Conservation (phyloP, 2,113 vertebrate species). For the Lepus europaeus region DNA sequence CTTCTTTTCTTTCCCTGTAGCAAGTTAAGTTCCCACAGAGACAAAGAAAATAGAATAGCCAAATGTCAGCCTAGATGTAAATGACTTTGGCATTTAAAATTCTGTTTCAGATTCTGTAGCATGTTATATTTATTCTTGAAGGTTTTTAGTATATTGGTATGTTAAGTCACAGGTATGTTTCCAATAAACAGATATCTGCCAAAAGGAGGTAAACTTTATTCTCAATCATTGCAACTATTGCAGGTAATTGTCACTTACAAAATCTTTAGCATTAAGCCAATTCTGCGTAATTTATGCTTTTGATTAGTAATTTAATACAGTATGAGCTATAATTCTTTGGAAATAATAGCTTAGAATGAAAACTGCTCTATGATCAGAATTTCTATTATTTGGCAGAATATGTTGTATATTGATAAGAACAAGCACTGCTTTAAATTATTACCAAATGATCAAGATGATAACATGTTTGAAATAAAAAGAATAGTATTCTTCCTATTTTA, state of each 20-base stretch:
- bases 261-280: neutral
- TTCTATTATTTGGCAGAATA: neutral
- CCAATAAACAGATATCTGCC: neutral
- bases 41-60: conserved; percentile 56
- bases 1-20: neutral
- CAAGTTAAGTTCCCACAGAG: neutral
- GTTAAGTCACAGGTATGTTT: conserved; percentile 30
- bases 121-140: neutral
- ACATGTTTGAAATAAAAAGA: neutral
- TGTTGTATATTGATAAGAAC: neutral
- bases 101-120: conserved; percentile 9
- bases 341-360: conserved; percentile 39
- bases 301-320: neutral
- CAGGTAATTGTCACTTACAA: conserved; percentile 37
- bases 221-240: neutral
- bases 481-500: neutral
- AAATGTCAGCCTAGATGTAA: conserved; percentile 43
- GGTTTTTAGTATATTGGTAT: neutral
- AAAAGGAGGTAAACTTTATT: conserved; percentile 42
- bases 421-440: neutral
- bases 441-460: neutral
- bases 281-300: conserved; percentile 41
- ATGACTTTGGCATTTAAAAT: conserved; percentile 36
- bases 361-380: neutral
- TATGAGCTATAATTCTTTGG: neutral